Conservation (phyloP, 2,888 invertebrate genomes). For the Epirrhoe tristata region DNA sequence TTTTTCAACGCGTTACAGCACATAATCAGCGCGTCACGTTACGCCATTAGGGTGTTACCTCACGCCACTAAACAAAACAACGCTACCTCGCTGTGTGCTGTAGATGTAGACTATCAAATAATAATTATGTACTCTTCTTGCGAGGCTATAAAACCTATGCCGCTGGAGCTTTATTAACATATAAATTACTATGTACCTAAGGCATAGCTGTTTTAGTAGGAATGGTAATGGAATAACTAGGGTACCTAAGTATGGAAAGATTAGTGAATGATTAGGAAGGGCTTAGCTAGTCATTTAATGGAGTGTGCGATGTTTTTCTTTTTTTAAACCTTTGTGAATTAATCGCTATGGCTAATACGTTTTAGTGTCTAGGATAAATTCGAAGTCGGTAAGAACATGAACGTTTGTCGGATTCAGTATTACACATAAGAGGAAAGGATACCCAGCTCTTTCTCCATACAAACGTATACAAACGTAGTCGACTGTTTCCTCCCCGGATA, state of each 20-base stretch:
- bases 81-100: conserved; percentile 6
- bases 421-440: too few species aligned
- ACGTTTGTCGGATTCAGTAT: too few species aligned
- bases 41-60: background rate
- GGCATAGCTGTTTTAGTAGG: conserved; percentile 27
- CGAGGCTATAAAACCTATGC: conserved; percentile 33
- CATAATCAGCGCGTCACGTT: too few species aligned
- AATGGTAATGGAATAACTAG: conserved; percentile 14
- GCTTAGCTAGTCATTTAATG: conserved; percentile 38
- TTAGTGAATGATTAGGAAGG: conserved; percentile 15
- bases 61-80: background rate
- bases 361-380: background rate
- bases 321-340: conserved; percentile 20
- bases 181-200: conserved; percentile 17
- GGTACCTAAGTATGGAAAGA: conserved; percentile 9
- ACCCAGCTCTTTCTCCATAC: too few species aligned
- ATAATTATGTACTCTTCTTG: conserved; percentile 16
- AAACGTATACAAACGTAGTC: too few species aligned
- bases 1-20: background rate
- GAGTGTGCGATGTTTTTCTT: conserved; percentile 18
- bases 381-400: too few species aligned
- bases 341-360: conserved; percentile 4
- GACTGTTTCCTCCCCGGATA: too few species aligned
- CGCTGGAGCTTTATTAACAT: conserved; percentile 41
- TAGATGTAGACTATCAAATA: background rate